A percentile compares a stretch with the other conserved stretches of the same genome.
Conservation (phyloP, 2,888 invertebrate genomes). For the Emmelina monodactyla region DNA sequence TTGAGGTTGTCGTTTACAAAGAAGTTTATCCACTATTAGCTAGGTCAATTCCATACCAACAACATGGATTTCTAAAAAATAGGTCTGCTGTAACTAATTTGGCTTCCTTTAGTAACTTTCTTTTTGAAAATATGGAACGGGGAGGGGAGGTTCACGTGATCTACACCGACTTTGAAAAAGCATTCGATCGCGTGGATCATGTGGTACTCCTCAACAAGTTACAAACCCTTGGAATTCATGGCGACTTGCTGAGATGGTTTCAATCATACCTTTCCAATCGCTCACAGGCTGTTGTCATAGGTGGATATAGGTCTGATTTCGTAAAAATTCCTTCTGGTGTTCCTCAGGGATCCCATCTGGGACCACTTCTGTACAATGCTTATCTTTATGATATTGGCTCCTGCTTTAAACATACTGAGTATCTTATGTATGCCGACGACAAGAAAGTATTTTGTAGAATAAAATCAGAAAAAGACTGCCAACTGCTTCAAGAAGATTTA, state of each 20-base stretch:
- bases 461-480: not conserved
- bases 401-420: not conserved
- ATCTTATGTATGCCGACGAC: conserved; percentile 4
- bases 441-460: conserved; percentile 2
- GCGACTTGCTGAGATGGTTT: too few relatives aligned
- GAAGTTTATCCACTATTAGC: too few relatives aligned
- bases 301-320: conserved; percentile 11
- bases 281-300: conserved; percentile 11
- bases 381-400: conserved; percentile 2
- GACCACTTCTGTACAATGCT: conserved; percentile 15
- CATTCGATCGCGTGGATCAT: conserved; percentile 15
- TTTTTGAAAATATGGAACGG: conserved; percentile 8
- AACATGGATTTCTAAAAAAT: conserved; percentile 13
- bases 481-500: conserved; percentile 1
- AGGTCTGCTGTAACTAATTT: conserved; percentile 9
- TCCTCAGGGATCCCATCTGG: conserved; percentile 17
- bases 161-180: conserved; percentile 9
- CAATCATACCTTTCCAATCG: conserved; percentile 12
- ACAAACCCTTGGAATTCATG: not conserved
- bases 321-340: conserved; percentile 16
- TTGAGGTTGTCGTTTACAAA: too few relatives aligned
- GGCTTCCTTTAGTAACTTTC: conserved; percentile 5
- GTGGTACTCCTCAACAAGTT: not conserved
- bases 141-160: conserved; percentile 13
- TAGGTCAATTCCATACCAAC: conserved; percentile 1